phyloP scores from a whole-genome alignment of 2,888 invertebrate genomes.

The Luperina nickerlii region DNA sequence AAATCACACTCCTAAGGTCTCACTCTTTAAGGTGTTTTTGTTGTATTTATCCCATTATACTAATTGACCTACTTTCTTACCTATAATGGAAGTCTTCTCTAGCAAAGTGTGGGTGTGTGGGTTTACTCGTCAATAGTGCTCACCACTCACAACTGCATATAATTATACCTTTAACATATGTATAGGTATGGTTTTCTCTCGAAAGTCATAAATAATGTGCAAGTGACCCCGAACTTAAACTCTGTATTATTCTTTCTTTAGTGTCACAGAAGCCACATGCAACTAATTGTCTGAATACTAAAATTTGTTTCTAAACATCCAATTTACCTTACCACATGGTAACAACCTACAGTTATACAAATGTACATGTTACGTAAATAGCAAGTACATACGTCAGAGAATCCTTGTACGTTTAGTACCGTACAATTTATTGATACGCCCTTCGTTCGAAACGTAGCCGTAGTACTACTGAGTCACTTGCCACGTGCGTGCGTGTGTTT shows the following conservation, averaged over 20 bases:
- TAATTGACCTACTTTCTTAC: too few species aligned
- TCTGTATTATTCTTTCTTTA: conserved; percentile 3
- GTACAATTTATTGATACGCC: conserved; percentile 48
- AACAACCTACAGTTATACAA: not conserved
- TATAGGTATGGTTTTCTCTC: not conserved
- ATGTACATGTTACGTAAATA: conserved; percentile 11
- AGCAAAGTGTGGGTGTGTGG: too few species aligned
- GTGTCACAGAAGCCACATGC: conserved; percentile 14
- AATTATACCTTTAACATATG: not conserved
- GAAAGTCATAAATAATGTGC: not conserved
- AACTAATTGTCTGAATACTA: conserved; percentile 1
- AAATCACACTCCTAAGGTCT: too few species aligned
- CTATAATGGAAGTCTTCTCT: too few species aligned
- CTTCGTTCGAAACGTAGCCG: conserved; percentile 28
- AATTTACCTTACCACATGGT: conserved; percentile 15
- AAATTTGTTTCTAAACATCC: conserved; percentile 45
- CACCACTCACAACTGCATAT: not conserved
- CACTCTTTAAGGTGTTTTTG: too few species aligned
- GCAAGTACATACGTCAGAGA: conserved; percentile 23
- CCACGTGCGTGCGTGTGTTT: conserved; percentile 49
- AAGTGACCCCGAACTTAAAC: not conserved
- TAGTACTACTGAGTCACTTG: conserved; percentile 38
- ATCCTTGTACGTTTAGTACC: conserved; percentile 30
- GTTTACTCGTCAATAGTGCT: too few species aligned
- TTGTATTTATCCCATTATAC: too few species aligned